Evolutionary conservation across 1,140 invertebrate genomes (phyloP), one percentile per base, ranked within the genome.

Genomic region (Mylabris phalerata): DNA sequence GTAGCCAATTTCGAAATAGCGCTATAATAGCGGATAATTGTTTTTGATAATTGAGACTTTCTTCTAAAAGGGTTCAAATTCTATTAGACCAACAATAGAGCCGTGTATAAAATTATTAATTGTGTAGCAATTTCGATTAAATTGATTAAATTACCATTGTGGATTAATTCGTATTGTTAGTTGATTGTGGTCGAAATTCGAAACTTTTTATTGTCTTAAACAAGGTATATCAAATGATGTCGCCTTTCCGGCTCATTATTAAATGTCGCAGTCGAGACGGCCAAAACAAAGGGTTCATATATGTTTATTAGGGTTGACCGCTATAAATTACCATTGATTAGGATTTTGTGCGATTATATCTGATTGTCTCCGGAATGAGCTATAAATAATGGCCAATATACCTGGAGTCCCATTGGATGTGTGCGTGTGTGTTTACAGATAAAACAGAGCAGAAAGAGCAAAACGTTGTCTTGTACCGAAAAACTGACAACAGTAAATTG

Each of bases 251-350:
- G 62, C 57, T 65, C 60, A 60, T 63, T 61, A 61, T 63, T 61
- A 63, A 65, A 50, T 52, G 54, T 55, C 56, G 39, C 48, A 40
- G 59, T 49, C 55, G 59, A 61, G 58, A 60, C 49, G 56, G 62
- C 48, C 60, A 54, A 70, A 71, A 71, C 70, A 71, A 71, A 71
- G 70, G 70, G 70, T 70, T 71, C 68, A 71, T 71, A 67, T 67
- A 71, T 70, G 70, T 71, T 71, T 71, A 71, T 71, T 71, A 70
- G 64, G 58, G 57, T 59, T 52, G 62, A 64, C 65, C 64, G 64
- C 67, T 65, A 70, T 71, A 71, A 71, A 71, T 71, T 71, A 71
- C 65, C 70, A 71, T 71, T 71, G 70, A 71, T 71, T 71, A 71
- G 70, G 70, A 69, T 70, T 70, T 70, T 71, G 68, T 71, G 70